Base-by-base conservation (phyloP, 2,113 vertebrate genomes). In the Condylura cristata region DNA sequence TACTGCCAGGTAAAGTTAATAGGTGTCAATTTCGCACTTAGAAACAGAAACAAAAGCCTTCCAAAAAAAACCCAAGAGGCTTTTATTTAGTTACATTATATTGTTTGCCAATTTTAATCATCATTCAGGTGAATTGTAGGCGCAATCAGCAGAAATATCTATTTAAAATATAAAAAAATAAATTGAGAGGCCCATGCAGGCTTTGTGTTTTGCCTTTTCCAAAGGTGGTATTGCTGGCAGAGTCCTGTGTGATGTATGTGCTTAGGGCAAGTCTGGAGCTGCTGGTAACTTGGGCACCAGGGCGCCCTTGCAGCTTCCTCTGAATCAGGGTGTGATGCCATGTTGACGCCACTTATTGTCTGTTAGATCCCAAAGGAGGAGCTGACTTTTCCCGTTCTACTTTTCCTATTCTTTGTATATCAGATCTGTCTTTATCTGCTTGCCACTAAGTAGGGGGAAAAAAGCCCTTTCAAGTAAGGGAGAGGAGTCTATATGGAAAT, bases 21-120 rank as follows among this genome's bases (percentile, higher is more conserved):
- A 88, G 83, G 63, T 86, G 86, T 78, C 86, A 91, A 34, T 91
- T 97, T 96, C 32, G 53, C 78, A 76, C 37, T 96, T 95, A 94
- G 85, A 96, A 96, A 58, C 53, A 76, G 32, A 65, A 81, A n/a
- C n/a, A 39, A 70, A 37, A 63, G 22, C 41, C 39, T 39, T 82
- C 22, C 30, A 56, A 93, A 60, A n/a, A 46, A 60, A n/a, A 46
- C 65, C 53, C 8, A 39, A 63, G 90, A 48, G 1, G 24, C 65
- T 8, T 56, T n/a, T 89, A 32, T 53, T 74, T 68, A 83, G 63
- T 70, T 72, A 26, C 48, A 28, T 39, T 41, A 4, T 65, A 4
- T 80, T 94, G n/a, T 78, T 87, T 70, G 72, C 48, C 30, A 28
- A 3, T 70, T 84, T 96, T 80, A 75, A 39, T 72, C 86, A 65